phyloP scores from a whole-genome alignment of 2,113 vertebrate genomes.

The Dolichallabes microphthalmus region DNA sequence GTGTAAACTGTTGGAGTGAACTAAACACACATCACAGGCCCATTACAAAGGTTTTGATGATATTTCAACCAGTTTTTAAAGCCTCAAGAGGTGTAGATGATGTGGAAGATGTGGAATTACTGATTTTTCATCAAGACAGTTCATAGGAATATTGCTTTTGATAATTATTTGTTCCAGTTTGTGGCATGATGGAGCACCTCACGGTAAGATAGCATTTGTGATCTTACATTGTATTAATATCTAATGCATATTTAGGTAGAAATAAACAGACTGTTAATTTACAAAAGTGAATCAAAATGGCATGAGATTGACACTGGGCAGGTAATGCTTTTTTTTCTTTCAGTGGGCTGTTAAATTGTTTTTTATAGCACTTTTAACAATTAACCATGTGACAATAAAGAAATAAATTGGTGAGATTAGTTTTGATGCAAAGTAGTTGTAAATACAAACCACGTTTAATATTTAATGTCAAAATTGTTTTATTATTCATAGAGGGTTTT shows the following conservation, averaged over 20 bases:
- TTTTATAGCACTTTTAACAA: not conserved
- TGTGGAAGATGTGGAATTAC: slow-evolving; percentile 42
- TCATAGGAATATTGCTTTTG: slow-evolving; percentile 18
- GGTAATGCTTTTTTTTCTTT: not conserved
- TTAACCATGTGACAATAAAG: not conserved
- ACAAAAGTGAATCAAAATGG: not conserved
- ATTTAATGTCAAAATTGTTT: not conserved
- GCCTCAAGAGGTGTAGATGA: not conserved
- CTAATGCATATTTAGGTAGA: not conserved
- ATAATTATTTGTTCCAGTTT: not conserved
- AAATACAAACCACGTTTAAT: not conserved
- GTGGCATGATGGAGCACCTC: slow-evolving; percentile 68
- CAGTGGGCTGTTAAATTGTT: not conserved
- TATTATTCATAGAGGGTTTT: not conserved
- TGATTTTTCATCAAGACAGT: slow-evolving; percentile 10
- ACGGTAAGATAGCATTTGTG: slow-evolving; percentile 63
- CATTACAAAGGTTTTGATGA: not conserved
- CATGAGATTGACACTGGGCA: no score
- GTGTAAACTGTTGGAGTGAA: slow-evolving; percentile 47
- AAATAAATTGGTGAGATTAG: not conserved
- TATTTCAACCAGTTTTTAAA: not conserved
- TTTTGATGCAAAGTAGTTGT: not conserved
- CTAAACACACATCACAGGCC: slow-evolving; percentile 33
- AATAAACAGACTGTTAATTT: not conserved
- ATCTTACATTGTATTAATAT: not conserved